Percentiles rank a stretch among this genome's conserved stretches.
Evolutionary conservation across 2,797 vertebrate genomes (phyloP).

Genomic region (Clarias platycephalus): DNA sequence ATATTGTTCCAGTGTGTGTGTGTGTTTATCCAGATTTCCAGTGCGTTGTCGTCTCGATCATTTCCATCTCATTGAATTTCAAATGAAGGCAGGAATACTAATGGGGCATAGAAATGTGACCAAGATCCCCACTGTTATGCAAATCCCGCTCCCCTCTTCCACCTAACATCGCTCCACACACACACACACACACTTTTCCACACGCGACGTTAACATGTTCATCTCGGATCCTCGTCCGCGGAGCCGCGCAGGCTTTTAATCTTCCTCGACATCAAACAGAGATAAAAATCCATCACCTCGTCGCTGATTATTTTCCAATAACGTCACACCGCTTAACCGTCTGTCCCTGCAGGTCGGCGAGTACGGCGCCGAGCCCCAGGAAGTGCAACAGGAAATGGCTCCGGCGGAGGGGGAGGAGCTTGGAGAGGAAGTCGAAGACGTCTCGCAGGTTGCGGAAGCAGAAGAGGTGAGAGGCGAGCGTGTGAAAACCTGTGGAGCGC

Average conservation of each 20-base stretch:
- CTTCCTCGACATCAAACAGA: conserved; percentile 22
- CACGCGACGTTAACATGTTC: conserved; percentile 51
- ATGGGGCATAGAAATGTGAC: conserved; percentile 83
- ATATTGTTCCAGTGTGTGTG: conserved; percentile 55
- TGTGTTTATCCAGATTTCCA: conserved; percentile 75
- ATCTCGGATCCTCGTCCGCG: conserved; percentile 27
- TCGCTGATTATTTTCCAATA: neutral
- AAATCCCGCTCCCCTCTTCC: conserved; percentile 67
- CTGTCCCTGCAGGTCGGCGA: conserved; percentile 71
- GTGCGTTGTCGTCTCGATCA: conserved; percentile 78
- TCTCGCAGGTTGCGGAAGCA: conserved; percentile 75
- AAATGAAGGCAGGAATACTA: conserved; percentile 81
- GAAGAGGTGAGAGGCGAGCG: conserved; percentile 77
- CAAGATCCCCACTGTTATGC: conserved; percentile 80
- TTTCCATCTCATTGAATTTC: conserved; percentile 87
- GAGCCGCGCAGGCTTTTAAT: conserved; percentile 21
- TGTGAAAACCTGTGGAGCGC: neutral
- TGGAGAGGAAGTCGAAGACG: conserved; percentile 68
- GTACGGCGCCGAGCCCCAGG: conserved; percentile 58
- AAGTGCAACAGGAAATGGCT: conserved; percentile 62
- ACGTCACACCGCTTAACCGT: neutral
- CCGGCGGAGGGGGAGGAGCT: conserved; percentile 63
- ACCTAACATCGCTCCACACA: conserved; percentile 35
- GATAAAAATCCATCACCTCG: too few species aligned
- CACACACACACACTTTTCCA: conserved; percentile 15